Conservation (phyloP, 2,888 invertebrate species). For the Automeris io region DNA sequence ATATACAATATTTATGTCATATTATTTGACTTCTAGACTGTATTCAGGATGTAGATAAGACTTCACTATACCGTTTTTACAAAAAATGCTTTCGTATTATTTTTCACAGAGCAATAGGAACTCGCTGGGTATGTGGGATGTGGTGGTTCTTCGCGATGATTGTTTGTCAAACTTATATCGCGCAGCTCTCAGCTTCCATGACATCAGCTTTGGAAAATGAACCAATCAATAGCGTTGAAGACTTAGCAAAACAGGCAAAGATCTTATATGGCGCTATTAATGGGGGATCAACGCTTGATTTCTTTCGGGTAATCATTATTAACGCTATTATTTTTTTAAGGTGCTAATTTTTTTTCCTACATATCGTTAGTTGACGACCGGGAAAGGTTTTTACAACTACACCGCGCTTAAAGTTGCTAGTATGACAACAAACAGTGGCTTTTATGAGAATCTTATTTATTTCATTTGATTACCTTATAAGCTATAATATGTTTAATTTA, state of each 20-base stretch:
- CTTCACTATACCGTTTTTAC: too few relatives aligned
- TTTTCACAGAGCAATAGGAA: constrained; percentile 88
- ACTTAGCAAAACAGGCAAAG: constrained; percentile 92
- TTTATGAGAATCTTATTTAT: too few relatives aligned
- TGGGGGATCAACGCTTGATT: constrained; percentile 91
- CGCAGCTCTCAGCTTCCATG: constrained; percentile 94
- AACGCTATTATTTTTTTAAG: neutral
- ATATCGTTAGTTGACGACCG: too few relatives aligned
- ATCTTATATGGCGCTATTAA: constrained; percentile 92
- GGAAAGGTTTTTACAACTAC: too few relatives aligned
- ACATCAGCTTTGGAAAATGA: constrained; percentile 90
- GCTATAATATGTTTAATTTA: neutral
- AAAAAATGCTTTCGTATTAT: too few relatives aligned
- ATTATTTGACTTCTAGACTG: too few relatives aligned
- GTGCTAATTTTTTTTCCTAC: too few relatives aligned
- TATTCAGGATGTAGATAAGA: too few relatives aligned
- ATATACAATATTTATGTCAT: constrained; percentile 1
- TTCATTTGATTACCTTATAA: too few relatives aligned
- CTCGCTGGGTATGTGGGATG: constrained; percentile 91
- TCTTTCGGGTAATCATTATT: constrained; percentile 79
- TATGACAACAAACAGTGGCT: too few relatives aligned
- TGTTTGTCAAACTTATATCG: constrained; percentile 95
- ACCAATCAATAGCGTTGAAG: constrained; percentile 93
- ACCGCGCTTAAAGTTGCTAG: too few relatives aligned
- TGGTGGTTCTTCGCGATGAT: constrained; percentile 97